Evolutionary conservation across 2,888 invertebrate species (phyloP).

Genomic region (Parthenolecanium corni): DNA sequence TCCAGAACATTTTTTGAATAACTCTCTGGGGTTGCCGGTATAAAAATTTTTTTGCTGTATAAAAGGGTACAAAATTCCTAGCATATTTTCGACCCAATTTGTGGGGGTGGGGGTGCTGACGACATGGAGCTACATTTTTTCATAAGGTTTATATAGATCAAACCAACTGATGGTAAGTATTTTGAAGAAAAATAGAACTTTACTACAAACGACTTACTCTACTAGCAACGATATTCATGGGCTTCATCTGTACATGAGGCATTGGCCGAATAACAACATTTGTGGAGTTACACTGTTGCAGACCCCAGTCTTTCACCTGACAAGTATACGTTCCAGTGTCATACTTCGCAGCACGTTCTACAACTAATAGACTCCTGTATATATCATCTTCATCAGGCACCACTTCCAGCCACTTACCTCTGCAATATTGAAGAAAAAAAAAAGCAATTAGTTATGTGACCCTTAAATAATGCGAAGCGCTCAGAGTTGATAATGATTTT

Average conservation of each 20-base stretch:
- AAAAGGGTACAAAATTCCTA: too few relatives aligned
- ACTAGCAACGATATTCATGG: conserved; percentile 56
- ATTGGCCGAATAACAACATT: conserved; percentile 49
- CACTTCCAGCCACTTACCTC: conserved; percentile 55
- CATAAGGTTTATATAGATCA: too few relatives aligned
- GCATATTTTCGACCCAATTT: too few relatives aligned
- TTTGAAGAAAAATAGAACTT: too few relatives aligned
- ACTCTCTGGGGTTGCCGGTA: too few relatives aligned
- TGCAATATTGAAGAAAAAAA: conserved; percentile 37
- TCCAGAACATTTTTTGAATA: too few relatives aligned
- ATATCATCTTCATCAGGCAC: conserved; percentile 44
- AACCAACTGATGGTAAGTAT: too few relatives aligned
- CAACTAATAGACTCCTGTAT: conserved; percentile 57
- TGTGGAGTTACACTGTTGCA: conserved; percentile 54
- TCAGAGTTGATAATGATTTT: not conserved
- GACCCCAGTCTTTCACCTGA: conserved; percentile 57
- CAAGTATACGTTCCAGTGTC: conserved; percentile 73
- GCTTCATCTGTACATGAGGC: conserved; percentile 55
- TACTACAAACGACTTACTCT: too few relatives aligned
- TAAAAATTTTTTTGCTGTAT: too few relatives aligned
- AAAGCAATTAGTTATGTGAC: not conserved
- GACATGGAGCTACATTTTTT: too few relatives aligned
- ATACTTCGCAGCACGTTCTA: conserved; percentile 54
- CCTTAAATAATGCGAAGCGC: not conserved
- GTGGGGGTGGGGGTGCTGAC: too few relatives aligned